Evolutionary conservation across 2,888 invertebrate genomes (phyloP).

Genomic region (Pharmacophagus antenor): DNA sequence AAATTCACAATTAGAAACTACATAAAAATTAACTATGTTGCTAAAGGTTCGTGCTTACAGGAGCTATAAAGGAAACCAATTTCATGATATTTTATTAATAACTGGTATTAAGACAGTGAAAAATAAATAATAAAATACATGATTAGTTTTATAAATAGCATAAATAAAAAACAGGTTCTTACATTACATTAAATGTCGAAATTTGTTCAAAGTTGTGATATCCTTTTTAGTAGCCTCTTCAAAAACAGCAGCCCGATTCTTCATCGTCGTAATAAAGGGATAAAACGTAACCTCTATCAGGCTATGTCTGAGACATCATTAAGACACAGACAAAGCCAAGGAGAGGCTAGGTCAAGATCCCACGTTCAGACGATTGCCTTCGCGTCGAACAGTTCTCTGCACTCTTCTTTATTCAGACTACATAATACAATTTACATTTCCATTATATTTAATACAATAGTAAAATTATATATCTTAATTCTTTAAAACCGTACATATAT

Average conservation of each 20-base stretch:
- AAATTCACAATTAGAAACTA: too few relatives aligned
- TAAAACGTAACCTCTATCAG: constrained; percentile 81
- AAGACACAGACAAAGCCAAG: constrained; percentile 81
- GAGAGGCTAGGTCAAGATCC: constrained; percentile 80
- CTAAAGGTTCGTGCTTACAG: too few relatives aligned
- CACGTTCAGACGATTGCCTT: constrained; percentile 31
- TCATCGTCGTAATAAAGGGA: constrained; percentile 46
- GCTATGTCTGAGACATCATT: constrained; percentile 76
- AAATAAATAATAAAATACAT: too few relatives aligned
- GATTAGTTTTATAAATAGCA: too few relatives aligned
- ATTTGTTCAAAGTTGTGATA: not conserved
- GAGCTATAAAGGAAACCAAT: too few relatives aligned
- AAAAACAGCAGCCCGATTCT: not conserved
- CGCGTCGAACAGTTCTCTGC: not conserved
- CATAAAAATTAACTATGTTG: too few relatives aligned
- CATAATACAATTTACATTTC: not conserved
- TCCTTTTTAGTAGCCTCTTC: not conserved
- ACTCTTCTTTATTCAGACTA: not conserved
- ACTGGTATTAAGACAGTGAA: too few relatives aligned
- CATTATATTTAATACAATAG: not conserved
- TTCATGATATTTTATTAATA: too few relatives aligned
- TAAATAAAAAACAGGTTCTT: not conserved
- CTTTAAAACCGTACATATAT: not conserved
- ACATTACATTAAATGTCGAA: not conserved
- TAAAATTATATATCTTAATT: not conserved